Conservation (phyloP, 2,113 vertebrate genomes). For the Pachyramphus minor region DNA sequence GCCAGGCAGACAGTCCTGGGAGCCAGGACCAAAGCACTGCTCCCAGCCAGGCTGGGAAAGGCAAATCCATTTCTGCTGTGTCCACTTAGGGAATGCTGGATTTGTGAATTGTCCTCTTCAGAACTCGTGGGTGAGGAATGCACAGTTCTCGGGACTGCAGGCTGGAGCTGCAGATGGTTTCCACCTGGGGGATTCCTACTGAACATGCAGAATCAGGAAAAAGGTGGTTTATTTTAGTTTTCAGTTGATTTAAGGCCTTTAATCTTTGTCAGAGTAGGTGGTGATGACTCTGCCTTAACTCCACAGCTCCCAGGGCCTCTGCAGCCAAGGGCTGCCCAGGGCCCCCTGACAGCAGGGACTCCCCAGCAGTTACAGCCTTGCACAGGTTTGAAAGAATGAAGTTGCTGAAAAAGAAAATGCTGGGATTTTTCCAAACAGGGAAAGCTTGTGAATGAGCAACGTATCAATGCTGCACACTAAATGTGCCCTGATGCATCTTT, state of each 20-base stretch:
- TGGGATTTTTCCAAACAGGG: conserved; percentile 19
- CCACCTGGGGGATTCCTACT: neutral
- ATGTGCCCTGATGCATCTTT: neutral
- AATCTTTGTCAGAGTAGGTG: neutral
- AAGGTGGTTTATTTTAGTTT: neutral
- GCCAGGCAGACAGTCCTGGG: neutral
- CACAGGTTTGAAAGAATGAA: neutral
- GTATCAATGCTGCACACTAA: neutral
- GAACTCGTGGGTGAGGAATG: accelerated
- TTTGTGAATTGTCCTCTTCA: neutral
- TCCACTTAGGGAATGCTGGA: neutral
- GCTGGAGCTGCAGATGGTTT: neutral
- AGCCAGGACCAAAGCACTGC: neutral
- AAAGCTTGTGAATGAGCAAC: neutral
- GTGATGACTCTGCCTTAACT: neutral
- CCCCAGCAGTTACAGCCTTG: neutral
- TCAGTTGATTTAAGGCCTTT: neutral
- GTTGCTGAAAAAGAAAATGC: conserved; percentile 7
- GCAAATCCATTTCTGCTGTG: neutral
- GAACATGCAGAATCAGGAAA: neutral
- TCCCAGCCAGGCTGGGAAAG: neutral
- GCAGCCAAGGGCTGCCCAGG: neutral
- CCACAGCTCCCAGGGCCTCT: neutral
- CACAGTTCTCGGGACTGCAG: neutral
- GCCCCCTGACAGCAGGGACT: neutral